Percentiles rank a stretch among this genome's conserved stretches.
Evolutionary conservation across 2,888 invertebrate genomes (phyloP).

Genomic region (Oscheius sp.): DNA sequence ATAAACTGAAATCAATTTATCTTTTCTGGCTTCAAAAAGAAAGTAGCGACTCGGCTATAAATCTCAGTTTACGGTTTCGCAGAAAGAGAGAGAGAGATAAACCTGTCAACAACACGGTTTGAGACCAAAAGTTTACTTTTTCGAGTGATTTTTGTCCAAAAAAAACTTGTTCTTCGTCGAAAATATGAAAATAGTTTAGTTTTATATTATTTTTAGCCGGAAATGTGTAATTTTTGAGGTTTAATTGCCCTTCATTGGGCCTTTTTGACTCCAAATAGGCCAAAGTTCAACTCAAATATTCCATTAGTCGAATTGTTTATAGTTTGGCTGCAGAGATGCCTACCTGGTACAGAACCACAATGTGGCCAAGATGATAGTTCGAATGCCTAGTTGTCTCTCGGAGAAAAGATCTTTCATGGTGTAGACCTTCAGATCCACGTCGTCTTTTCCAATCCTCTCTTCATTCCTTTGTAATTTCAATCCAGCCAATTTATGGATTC

Average conservation of each 20-base stretch:
- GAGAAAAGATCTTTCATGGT: slow-evolving; percentile 49
- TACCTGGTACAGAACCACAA: slow-evolving; percentile 52
- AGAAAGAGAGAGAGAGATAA: neutral
- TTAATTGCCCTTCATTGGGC: no score
- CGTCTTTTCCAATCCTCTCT: neutral
- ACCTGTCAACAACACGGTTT: no score
- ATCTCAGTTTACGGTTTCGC: neutral
- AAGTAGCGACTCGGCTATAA: neutral
- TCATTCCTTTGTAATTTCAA: neutral
- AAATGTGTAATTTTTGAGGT: no score
- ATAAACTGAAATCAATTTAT: slow-evolving; percentile 48
- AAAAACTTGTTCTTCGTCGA: no score
- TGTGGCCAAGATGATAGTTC: slow-evolving; percentile 41
- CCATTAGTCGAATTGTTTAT: no score
- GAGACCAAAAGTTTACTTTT: no score
- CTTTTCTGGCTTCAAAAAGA: slow-evolving; percentile 46
- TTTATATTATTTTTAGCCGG: no score
- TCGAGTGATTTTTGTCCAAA: no score
- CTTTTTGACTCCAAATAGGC: no score
- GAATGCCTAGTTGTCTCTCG: slow-evolving; percentile 37
- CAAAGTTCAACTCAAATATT: no score
- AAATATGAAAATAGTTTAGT: no score
- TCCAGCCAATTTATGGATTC: slow-evolving; percentile 29
- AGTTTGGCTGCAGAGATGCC: neutral
- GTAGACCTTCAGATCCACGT: slow-evolving; percentile 37